These are phyloP conservation scores for Chalcis sispes DNA, from an alignment of 2,888 invertebrate species.

Conservation along the genomic window DNA sequence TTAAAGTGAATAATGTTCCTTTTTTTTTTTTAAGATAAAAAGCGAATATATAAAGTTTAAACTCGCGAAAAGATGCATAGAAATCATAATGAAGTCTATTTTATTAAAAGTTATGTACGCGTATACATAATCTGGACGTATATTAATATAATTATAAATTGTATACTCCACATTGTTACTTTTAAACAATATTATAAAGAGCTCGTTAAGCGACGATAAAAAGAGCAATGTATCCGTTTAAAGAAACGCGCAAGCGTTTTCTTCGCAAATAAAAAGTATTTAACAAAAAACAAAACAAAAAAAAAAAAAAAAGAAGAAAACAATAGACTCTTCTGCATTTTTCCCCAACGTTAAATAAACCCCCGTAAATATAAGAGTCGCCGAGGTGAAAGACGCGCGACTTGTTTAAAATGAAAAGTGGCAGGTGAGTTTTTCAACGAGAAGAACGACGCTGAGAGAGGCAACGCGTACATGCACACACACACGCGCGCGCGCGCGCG, in stretches of 20 bases:
- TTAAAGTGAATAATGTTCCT: too few relatives aligned
- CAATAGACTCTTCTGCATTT: slow-evolving; percentile 1
- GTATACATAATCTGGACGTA: too few relatives aligned
- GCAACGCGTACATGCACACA: not conserved
- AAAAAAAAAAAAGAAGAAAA: not conserved
- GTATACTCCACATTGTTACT: too few relatives aligned
- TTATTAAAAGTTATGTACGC: too few relatives aligned
- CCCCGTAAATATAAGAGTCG: slow-evolving; percentile 14
- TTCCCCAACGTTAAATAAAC: slow-evolving; percentile 15
- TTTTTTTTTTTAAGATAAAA: too few relatives aligned
- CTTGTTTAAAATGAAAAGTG: slow-evolving; percentile 40
- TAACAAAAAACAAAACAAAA: slow-evolving; percentile 7
- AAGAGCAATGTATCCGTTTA: not conserved
- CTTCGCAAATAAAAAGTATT: not conserved
- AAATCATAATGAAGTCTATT: too few relatives aligned
- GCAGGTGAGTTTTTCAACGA: slow-evolving; percentile 39
- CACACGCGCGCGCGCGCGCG: not conserved
- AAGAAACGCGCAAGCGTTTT: not conserved
- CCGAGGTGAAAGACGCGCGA: slow-evolving; percentile 28
- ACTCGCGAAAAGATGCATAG: too few relatives aligned
- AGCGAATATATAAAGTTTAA: too few relatives aligned
- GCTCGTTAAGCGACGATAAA: not conserved
- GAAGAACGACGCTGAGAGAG: not conserved
- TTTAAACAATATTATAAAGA: not conserved
- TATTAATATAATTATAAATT: too few relatives aligned